A percentile compares a stretch with the other conserved stretches of the same genome.
These are phyloP conservation scores for Ardeotis arabs DNA, from an alignment of 2,113 vertebrate species.

Conservation along the genomic window DNA sequence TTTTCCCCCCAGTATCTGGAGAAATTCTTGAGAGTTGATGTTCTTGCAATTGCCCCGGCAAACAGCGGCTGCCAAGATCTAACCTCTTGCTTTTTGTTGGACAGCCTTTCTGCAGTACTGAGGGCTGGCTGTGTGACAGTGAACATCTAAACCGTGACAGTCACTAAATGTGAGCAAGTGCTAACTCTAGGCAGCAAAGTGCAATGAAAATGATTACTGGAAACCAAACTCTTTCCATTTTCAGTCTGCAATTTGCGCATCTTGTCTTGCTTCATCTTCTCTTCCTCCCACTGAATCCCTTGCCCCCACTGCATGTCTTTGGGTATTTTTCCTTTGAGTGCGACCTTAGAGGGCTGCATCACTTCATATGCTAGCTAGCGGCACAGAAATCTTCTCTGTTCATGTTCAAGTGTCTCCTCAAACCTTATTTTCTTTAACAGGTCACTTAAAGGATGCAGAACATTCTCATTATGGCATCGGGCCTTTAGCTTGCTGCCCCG, in stretches of 20 bases:
- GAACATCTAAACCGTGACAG: too few relatives aligned
- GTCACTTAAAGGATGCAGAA: not conserved
- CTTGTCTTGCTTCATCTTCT: not conserved
- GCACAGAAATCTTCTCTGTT: not conserved
- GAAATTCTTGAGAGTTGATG: too few relatives aligned
- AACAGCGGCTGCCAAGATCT: too few relatives aligned
- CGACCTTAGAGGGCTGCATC: not conserved
- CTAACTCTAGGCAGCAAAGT: too few relatives aligned
- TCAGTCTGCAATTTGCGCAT: not conserved
- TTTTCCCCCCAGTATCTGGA: too few relatives aligned
- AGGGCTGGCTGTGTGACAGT: too few relatives aligned
- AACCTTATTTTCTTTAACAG: not conserved
- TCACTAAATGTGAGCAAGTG: too few relatives aligned
- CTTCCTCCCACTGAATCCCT: not conserved
- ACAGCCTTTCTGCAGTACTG: too few relatives aligned
- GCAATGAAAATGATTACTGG: too few relatives aligned
- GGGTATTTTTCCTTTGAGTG: not conserved
- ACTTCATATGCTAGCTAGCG: not conserved
- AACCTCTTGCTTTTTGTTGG: too few relatives aligned
- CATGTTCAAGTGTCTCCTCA: not conserved
- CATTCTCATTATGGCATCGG: not conserved
- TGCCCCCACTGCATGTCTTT: not conserved
- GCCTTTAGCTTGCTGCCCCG: not conserved
- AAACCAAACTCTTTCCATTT: not conserved
- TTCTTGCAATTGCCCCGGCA: too few relatives aligned